Evolutionary conservation across 2,797 vertebrate species (phyloP).

Genomic region (Diglossa cyanea): DNA sequence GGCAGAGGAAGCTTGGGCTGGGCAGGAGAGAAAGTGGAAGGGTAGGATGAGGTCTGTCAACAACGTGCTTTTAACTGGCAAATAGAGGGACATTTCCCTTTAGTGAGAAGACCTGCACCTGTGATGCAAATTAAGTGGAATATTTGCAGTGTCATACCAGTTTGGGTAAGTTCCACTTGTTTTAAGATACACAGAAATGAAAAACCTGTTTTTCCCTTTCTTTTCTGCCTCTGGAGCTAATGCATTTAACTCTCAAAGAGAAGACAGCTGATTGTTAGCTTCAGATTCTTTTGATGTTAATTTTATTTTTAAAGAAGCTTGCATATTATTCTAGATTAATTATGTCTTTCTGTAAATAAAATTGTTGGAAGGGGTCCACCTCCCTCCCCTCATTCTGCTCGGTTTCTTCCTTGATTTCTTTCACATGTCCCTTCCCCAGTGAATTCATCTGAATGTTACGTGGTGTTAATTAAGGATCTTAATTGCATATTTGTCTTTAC

Average conservation of each 20-base stretch:
- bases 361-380: slow-evolving; percentile 33
- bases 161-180: not conserved
- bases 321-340: slow-evolving; percentile 40
- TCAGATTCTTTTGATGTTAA: slow-evolving; percentile 24
- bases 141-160: not conserved
- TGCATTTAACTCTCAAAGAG: not conserved
- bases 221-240: slow-evolving; percentile 32
- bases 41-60: not conserved
- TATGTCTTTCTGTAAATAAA: slow-evolving; percentile 42
- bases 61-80: not conserved
- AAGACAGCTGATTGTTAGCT: slow-evolving; percentile 24
- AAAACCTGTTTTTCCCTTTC: not conserved
- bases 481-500: slow-evolving; percentile 26
- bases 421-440: slow-evolving; percentile 16
- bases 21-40: not conserved
- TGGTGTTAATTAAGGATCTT: slow-evolving; percentile 39
- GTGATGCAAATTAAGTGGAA: not conserved
- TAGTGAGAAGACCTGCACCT: not conserved
- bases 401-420: slow-evolving; percentile 33
- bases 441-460: not conserved
- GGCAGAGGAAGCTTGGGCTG: not conserved
- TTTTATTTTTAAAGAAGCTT: slow-evolving; percentile 26
- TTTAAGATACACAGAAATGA: slow-evolving; percentile 7
- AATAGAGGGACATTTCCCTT: not conserved
- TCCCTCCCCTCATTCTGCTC: not conserved